Conservation (phyloP, 1,140 invertebrate species). For the Leptinotarsa defecta region DNA sequence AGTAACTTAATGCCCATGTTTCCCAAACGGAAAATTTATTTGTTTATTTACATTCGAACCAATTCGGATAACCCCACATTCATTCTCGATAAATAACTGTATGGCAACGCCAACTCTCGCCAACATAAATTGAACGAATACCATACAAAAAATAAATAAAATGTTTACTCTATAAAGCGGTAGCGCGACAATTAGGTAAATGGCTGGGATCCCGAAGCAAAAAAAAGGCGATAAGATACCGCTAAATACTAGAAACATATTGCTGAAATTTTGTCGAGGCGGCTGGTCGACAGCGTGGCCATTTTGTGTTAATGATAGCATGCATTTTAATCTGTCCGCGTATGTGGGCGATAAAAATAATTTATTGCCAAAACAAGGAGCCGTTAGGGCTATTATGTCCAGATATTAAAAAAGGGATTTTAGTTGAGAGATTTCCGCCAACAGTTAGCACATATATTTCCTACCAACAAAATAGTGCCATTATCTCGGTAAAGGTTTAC, state of each 20-base stretch:
- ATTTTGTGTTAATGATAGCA: constrained; percentile 19
- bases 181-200: constrained; percentile 11
- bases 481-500: too few relatives aligned
- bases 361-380: constrained; percentile 16
- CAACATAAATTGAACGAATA: background rate
- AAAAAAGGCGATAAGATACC: constrained; percentile 17
- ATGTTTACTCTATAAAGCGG: background rate
- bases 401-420: constrained; percentile 1
- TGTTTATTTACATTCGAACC: constrained; percentile 3
- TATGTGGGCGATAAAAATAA: constrained; percentile 23
- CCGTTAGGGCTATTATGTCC: constrained; percentile 4
- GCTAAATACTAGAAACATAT: constrained; percentile 14
- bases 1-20: too few relatives aligned
- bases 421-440: constrained; percentile 3
- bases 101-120: background rate
- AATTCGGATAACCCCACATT: background rate
- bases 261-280: background rate
- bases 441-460: background rate
- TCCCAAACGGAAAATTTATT: background rate
- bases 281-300: background rate
- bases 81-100: background rate
- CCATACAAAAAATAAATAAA: constrained; percentile 4
- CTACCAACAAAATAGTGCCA: background rate
- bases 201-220: background rate
- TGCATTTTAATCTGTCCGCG: constrained; percentile 24